phyloP scores from a whole-genome alignment of 2,113 vertebrate genomes.

The Patagioenas fasciata region DNA sequence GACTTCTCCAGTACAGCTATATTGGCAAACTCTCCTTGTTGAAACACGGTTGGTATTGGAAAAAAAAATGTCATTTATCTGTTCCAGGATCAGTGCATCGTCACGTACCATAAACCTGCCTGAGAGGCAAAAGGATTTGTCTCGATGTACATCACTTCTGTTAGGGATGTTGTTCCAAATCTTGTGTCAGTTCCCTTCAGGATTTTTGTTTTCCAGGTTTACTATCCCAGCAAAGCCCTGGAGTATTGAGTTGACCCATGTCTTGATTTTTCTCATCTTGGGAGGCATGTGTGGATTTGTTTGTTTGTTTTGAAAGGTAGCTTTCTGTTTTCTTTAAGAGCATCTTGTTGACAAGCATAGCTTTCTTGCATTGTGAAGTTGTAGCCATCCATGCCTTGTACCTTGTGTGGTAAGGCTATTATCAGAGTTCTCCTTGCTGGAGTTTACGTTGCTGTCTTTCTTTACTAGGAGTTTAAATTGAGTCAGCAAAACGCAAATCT shows the following conservation, averaged over 20 bases:
- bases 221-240: neutral
- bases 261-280: neutral
- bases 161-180: neutral
- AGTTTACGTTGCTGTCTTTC: neutral
- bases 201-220: neutral
- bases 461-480: neutral
- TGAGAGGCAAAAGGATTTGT: neutral
- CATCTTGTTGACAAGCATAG: neutral
- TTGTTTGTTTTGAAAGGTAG: neutral
- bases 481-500: constrained; percentile 27
- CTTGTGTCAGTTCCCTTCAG: neutral
- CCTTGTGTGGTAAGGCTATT: neutral
- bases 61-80: neutral
- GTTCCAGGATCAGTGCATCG: neutral
- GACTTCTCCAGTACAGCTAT: neutral
- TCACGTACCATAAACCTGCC: neutral
- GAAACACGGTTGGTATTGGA: neutral
- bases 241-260: neutral
- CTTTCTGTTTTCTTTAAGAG: neutral
- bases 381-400: neutral
- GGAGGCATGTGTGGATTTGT: neutral
- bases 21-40: neutral
- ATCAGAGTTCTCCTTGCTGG: neutral
- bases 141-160: neutral
- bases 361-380: neutral